phyloP scores from a whole-genome alignment of 2,113 vertebrate species.

The Caranx ignobilis region DNA sequence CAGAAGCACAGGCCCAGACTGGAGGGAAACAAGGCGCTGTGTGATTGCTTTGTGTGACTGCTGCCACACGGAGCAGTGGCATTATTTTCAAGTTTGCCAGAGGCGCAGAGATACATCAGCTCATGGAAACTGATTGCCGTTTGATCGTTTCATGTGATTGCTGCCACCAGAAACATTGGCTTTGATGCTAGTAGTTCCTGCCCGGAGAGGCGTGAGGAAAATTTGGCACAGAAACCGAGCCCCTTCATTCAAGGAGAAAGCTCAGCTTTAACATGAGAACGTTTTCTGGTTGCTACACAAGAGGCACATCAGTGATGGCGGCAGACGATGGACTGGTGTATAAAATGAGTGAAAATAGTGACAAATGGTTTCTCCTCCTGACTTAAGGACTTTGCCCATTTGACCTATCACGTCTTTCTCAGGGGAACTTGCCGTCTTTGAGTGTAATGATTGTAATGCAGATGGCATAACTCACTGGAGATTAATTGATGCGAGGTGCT shows the following conservation, averaged over 20 bases:
- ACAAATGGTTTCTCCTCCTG: not conserved
- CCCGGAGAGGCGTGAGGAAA: not conserved
- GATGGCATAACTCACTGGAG: constrained; percentile 6
- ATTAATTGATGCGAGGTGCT: constrained; percentile 25
- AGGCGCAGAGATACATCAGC: constrained; percentile 12
- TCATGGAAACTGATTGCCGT: constrained; percentile 37
- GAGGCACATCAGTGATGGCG: not conserved
- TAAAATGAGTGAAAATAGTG: not conserved
- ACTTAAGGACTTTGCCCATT: not conserved
- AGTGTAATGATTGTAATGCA: constrained; percentile 14
- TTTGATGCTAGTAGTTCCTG: not conserved
- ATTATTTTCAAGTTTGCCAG: constrained; percentile 41
- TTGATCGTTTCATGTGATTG: constrained; percentile 43
- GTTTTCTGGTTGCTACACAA: not conserved
- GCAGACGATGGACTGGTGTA: not conserved
- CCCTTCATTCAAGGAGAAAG: not conserved
- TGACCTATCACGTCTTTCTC: constrained; percentile 1
- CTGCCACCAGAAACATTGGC: constrained; percentile 21
- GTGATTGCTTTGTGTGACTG: constrained; percentile 44
- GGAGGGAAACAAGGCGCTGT: constrained; percentile 27
- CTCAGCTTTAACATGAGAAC: not conserved
- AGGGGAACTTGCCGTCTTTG: not conserved
- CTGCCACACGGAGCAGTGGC: constrained; percentile 17
- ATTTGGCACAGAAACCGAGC: constrained; percentile 9
- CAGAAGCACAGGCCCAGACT: constrained; percentile 13